phyloP scores from a whole-genome alignment of 2,113 vertebrate species.

The Rutilus rutilus region DNA sequence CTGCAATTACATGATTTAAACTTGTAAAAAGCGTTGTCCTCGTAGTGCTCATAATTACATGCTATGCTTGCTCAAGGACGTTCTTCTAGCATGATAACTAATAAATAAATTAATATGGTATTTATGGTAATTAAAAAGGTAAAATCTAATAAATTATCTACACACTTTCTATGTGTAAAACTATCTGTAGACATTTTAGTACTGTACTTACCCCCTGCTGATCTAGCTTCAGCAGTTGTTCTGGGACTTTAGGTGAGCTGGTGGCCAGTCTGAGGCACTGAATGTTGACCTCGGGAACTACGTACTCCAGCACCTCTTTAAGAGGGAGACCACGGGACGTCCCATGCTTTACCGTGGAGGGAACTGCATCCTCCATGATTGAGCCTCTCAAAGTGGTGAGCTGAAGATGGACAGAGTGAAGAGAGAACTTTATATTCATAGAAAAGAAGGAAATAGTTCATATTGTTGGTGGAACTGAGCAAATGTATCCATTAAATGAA shows the following conservation, averaged over 20 bases:
- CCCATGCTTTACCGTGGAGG: slow-evolving; percentile 83
- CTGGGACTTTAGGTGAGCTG: slow-evolving; percentile 79
- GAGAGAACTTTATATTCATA: background rate
- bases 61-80: too few species aligned
- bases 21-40: too few species aligned
- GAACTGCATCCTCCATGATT: slow-evolving; percentile 84
- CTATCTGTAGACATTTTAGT: background rate
- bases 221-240: slow-evolving; percentile 85
- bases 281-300: slow-evolving; percentile 82
- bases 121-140: background rate
- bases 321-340: slow-evolving; percentile 82
- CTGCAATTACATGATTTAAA: too few species aligned
- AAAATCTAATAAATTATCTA: background rate
- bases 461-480: background rate
- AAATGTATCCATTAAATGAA: slow-evolving; percentile 1
- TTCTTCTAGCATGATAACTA: too few species aligned
- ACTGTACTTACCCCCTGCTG: slow-evolving; percentile 81
- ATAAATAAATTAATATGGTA: background rate
- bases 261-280: slow-evolving; percentile 82
- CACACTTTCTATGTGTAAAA: background rate
- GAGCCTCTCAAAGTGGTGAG: slow-evolving; percentile 84
- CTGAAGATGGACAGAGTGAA: slow-evolving; percentile 60
- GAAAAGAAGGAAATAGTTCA: background rate
- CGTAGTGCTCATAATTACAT: too few species aligned
- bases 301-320: slow-evolving; percentile 86